Base-by-base conservation (phyloP, 2,113 vertebrate genomes). In the Tauraco erythrolophus region DNA sequence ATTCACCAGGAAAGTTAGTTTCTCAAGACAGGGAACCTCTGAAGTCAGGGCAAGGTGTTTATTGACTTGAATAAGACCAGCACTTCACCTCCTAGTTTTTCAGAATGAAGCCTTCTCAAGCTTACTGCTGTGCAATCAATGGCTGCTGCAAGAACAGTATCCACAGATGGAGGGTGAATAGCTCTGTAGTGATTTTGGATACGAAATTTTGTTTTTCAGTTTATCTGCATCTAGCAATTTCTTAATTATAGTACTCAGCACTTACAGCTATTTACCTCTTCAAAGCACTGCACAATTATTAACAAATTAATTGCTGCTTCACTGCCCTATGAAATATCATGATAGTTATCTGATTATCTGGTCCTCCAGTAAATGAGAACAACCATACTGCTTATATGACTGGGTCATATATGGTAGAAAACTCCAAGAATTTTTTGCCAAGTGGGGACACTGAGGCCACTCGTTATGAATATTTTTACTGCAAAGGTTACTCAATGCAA, bases 241-340 rank as follows among this genome's bases (percentile, higher is more conserved):
- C 65, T 94, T 81, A 94, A 97, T 95, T 94, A 94, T 56, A 82
- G 43, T 75, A 81, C 25, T 61, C 82, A 92, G 58, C 37, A 83
- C 27, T 94, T 80, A 54, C 24, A 88, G 58, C 50, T 83, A n/a
- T 93, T 96, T 93, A 88, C 92, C 79, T 96, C 92, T 88, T 91
- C 80, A 94, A 81, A 91, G 22, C 68, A 94, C 35, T 48, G 48
- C 27, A 71, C 46, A 70, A 46, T 86, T 94, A 88, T 93, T 95
- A 94, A 54, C 39, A 88, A 77, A 93, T 91, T 92, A 94, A 95
- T 95, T 84, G 39, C 60, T 93, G 51, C 50, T 92, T 97, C 46
- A 50, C 68, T 94, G 56, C 66, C 79, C 83, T 57, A 21, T 60
- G 51, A 81, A 92, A 87, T 45, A 84, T 39, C 39, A 61, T 84